Evolutionary conservation across 2,113 vertebrate genomes (phyloP).

Genomic region (Ictalurus furcatus): DNA sequence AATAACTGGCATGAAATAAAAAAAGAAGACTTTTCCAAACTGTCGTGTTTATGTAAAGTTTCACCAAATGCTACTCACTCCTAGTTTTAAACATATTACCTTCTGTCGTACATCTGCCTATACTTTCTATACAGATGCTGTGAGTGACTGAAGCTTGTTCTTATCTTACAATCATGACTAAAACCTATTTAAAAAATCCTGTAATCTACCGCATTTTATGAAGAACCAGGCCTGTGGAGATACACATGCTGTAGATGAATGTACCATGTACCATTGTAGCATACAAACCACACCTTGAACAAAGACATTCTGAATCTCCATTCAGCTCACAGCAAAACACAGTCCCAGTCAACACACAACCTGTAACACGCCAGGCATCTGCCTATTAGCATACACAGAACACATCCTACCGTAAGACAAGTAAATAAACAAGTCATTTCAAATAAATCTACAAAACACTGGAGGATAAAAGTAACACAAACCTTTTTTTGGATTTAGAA

Average conservation of each 20-base stretch:
- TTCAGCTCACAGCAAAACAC: slow-evolving; percentile 49
- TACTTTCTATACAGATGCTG: not conserved
- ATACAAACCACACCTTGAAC: slow-evolving; percentile 60
- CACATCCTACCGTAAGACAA: slow-evolving; percentile 50
- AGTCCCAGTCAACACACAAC: slow-evolving; percentile 56
- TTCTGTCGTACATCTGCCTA: not conserved
- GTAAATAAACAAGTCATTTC: slow-evolving; percentile 36
- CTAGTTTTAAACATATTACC: not conserved
- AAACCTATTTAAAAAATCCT: not conserved
- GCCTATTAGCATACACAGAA: slow-evolving; percentile 36
- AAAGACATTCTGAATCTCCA: slow-evolving; percentile 58
- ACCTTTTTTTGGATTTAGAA: not conserved
- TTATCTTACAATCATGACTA: not conserved
- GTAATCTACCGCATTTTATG: not conserved
- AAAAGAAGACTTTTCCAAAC: slow-evolving; percentile 13
- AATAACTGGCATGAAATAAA: not conserved
- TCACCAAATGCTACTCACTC: not conserved
- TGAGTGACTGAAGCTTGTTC: not conserved
- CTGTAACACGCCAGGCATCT: slow-evolving; percentile 61
- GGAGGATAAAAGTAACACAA: not conserved
- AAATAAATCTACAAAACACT: slow-evolving; percentile 50
- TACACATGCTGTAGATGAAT: not conserved
- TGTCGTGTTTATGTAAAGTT: slow-evolving; percentile 3
- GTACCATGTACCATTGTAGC: slow-evolving; percentile 55
- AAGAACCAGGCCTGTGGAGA: not conserved